phyloP scores from a whole-genome alignment of 2,888 invertebrate species.

The Epinotia nisella region DNA sequence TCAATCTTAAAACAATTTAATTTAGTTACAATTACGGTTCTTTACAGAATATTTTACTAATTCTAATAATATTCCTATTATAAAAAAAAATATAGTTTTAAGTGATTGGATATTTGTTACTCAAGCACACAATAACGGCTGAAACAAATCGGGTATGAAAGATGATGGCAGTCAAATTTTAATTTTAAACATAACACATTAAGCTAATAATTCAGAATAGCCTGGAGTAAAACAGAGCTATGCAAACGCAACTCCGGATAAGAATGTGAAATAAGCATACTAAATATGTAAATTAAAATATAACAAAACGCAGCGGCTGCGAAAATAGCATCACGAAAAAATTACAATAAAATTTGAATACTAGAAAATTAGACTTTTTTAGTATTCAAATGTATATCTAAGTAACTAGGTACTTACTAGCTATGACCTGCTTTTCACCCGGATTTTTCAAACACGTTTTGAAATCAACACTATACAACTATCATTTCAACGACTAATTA shows the following conservation, averaged over 20 bases:
- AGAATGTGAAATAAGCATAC: conserved; percentile 19
- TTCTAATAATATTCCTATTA: too few relatives aligned
- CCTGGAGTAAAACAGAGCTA: conserved; percentile 9
- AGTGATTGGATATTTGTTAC: too few relatives aligned
- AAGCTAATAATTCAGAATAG: background rate
- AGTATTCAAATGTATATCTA: too few relatives aligned
- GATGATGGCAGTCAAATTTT: background rate
- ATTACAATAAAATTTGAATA: background rate
- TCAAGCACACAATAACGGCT: too few relatives aligned
- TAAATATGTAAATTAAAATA: conserved; percentile 35
- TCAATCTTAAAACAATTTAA: too few relatives aligned
- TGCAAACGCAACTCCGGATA: conserved; percentile 17
- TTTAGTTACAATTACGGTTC: background rate
- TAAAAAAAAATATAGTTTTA: too few relatives aligned
- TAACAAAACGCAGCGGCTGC: conserved; percentile 29
- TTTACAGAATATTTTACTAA: too few relatives aligned
- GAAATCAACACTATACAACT: too few relatives aligned
- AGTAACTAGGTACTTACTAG: too few relatives aligned
- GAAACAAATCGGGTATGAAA: too few relatives aligned
- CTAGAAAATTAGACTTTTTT: background rate
- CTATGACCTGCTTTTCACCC: background rate
- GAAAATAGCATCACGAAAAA: conserved; percentile 27
- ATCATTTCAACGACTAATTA: too few relatives aligned
- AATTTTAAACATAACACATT: background rate
- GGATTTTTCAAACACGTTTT: background rate